These are phyloP conservation scores for Lanius collurio DNA, from an alignment of 2,113 vertebrate species.

Conservation along the genomic window DNA sequence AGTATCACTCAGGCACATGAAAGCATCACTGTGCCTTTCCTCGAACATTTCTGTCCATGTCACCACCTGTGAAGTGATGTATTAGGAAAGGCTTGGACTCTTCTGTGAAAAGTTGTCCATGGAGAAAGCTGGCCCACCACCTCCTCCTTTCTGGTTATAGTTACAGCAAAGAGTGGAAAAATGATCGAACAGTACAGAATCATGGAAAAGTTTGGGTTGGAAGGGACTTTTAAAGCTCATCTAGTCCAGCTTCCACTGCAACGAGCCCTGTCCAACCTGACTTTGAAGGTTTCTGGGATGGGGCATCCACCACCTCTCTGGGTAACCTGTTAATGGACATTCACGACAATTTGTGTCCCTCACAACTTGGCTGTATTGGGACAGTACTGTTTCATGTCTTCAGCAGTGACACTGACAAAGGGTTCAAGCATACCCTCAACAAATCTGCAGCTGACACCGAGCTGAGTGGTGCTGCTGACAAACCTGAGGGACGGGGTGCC, in stretches of 20 bases:
- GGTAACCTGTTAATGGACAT: background rate
- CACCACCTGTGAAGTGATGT: background rate
- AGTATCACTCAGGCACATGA: background rate
- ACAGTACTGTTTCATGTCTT: background rate
- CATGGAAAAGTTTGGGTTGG: background rate
- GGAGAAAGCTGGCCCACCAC: background rate
- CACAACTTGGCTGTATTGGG: background rate
- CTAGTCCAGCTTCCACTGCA: background rate
- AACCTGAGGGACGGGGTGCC: background rate
- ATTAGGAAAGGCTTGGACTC: background rate
- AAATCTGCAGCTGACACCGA: background rate
- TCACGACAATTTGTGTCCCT: background rate
- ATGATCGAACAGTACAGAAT: fast-evolving
- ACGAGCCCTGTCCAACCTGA: background rate
- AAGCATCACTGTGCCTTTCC: background rate
- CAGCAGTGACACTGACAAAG: background rate
- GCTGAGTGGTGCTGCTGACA: background rate
- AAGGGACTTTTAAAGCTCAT: background rate
- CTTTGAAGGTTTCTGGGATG: background rate
- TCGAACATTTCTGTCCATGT: background rate
- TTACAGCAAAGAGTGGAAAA: background rate
- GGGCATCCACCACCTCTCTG: background rate
- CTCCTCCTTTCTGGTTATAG: background rate
- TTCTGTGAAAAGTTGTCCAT: background rate
- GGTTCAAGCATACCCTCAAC: background rate